Base-by-base conservation (phyloP, 2,113 vertebrate genomes). In the Lipophrys pholis region DNA sequence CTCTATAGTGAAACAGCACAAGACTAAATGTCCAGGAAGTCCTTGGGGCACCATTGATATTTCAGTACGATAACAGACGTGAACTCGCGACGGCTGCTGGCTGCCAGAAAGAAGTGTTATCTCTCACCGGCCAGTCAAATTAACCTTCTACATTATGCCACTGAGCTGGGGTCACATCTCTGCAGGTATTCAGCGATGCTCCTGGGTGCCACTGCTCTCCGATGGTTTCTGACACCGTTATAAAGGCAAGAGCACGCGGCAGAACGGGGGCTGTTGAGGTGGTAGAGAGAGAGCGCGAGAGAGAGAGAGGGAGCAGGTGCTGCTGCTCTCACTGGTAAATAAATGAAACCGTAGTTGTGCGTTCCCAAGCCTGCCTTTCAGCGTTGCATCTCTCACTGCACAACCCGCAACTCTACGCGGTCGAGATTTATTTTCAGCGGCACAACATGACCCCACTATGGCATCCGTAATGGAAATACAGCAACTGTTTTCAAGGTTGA, bases 41-140 rank as follows among this genome's bases (percentile, higher is more conserved):
- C 92, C 70, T 76, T 42, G 58, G 86, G 79, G 85, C 68, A 83
- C 76, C 41, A 16, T 11, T 87, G 89, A 87, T 91, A 85, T 88
- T 87, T 90, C 83, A 85, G 43, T 46, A 89, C 77, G 80, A 87
- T 88, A 84, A 88, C 75, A 56, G 52, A 75, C 69, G 64, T 75
- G 36, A 84, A 87, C 69, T 68, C 1, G 1, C 51, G 38, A 61
- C 40, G 41, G 78, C 54, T 58, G 43, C 45, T 9, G 46, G 61
- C 62, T 80, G 69, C 63, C 78, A 79, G 78, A 77, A 75, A 30
- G 80, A 61, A 57, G 57, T 54, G 53, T 61, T 78, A 58, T 74
- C 72, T 76, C 81, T 81, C 46, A 61, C 63, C 56, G 53, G 68
- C 52, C 42, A 76, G 62, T 70, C 40, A 77, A 81, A 91, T 91